Base-by-base conservation (phyloP, 2,888 invertebrate species). In the Muscina levida region DNA sequence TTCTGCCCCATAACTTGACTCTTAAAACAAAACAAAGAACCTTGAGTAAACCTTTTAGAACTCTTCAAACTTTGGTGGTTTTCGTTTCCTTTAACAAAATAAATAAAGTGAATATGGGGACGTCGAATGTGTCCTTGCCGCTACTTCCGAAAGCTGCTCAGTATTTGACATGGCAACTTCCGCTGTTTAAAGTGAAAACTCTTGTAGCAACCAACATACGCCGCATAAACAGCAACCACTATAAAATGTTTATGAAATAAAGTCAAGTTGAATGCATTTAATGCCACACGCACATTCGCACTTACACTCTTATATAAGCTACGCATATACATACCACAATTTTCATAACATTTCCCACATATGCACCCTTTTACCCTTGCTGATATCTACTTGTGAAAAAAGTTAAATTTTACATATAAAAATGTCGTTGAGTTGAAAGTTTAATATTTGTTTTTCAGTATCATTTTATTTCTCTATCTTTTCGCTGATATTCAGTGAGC, bases 141-240 rank as follows among this genome's bases (percentile, higher is more conserved):
- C 15, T 48, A 8, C 51, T 67, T 53, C 51, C 68, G 22, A n/a
- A 37, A 56, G 68, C 24, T 11, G 39, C 59, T 19, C 24, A 37
- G 15, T 31, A 31, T 46, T 39, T 68, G 24, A 8, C 8, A 31
- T n/a, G 19, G 53, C 24, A 42, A 53, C 53, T 68, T 68, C 68
- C 68, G 53, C 53, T 39, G 39, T 17, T 22, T 44, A 68, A 68
- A 68, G 68, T 68, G 68, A 68, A 68, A 68, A 68, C 53, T 68
- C 68, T 68, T 68, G 68, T 68, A 56, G 48, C 42, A 68, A n/a
- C n/a, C n/a, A n/a, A 15, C 53, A 68, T 42, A 53, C 39, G 53
- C 68, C 68, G 39, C 68, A n/a, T n/a, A 42, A 68, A 56, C 68
- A 68, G n/a, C n/a, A n/a, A n/a, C 42, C 24, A 24, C 53, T 56